Evolutionary conservation across 2,797 vertebrate species (phyloP).

Genomic region (Xerus rutilus): DNA sequence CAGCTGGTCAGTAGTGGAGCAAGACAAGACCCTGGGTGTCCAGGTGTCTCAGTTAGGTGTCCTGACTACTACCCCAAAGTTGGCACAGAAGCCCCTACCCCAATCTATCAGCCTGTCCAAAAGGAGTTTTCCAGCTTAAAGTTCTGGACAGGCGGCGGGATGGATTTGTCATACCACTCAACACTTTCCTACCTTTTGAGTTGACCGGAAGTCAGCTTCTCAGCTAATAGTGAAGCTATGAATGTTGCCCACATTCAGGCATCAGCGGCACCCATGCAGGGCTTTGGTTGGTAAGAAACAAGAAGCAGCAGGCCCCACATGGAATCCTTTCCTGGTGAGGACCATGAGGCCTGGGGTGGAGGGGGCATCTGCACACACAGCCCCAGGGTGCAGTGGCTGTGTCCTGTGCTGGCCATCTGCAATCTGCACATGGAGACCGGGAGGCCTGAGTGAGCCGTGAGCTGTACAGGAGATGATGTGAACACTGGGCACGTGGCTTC

Average conservation of each 20-base stretch:
- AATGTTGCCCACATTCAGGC: background rate
- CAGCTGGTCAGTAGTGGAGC: background rate
- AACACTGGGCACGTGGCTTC: background rate
- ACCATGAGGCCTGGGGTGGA: fast-evolving
- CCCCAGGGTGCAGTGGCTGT: background rate
- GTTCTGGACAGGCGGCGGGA: background rate
- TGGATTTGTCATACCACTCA: background rate
- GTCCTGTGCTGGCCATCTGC: background rate
- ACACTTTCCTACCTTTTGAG: background rate
- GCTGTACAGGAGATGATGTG: fast-evolving
- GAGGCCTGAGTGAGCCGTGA: fast-evolving
- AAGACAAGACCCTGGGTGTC: background rate
- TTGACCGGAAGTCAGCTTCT: background rate
- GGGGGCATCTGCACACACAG: background rate
- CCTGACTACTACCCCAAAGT: background rate
- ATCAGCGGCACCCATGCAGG: background rate
- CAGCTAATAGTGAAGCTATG: background rate
- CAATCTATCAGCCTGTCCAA: background rate
- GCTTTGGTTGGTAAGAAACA: background rate
- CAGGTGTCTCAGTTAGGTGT: background rate
- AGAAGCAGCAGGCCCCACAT: fast-evolving
- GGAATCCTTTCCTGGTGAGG: background rate
- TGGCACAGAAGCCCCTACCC: background rate
- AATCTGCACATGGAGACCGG: background rate
- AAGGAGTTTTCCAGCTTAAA: background rate